Base-by-base conservation (phyloP, 2,888 invertebrate species). In the Ophion obscuratus region DNA sequence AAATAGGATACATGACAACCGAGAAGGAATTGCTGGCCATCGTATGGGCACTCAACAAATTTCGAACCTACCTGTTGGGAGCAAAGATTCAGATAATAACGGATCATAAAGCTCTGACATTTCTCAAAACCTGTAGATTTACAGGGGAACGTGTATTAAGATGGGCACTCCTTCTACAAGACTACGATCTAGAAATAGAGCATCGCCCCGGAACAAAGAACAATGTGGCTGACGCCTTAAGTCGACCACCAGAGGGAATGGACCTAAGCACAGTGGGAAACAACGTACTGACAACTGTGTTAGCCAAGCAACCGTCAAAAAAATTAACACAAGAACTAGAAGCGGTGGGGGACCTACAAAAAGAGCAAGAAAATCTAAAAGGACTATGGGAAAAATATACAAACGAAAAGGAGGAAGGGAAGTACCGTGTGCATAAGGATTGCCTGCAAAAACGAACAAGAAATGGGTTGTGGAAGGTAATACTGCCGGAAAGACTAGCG, bases 1-100 rank as follows among this genome's bases (percentile, higher is more conserved):
- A 66, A 36, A 6, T 66, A 2, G 66, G 66, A 36, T 66, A 66
- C 11, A 66, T 36, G 7, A 66, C 66, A 2, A 66, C 66, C 2
- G 36, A 66, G 31, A 66, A 66, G 17, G 66, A 66, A n/a, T 17
- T 66, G 27, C 14, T 64, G 31, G 64, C 64, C 24, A 31, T 64
- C 10, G 31, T 31, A 31, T 31, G 31, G 31, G 64, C 64, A 64
- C 11, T 64, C 7, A 24, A 64, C 0, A 64, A 64, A 64, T 64
- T 64, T 31, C 24, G 64, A 17, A 64, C 64, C 6, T 59, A 59
- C 11, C 7, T 59, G 59, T 59, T 59, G n/a, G 59, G 59, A 11
- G 59, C n/a, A 59, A 59, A 59, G 11, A 59, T 14, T 11, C 14
- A n/a, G 20, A 20, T 59, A 9, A 59, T 9, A 14, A 20, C 14